Conservation (phyloP, 2,888 invertebrate species). For the Oasisia sp. region DNA sequence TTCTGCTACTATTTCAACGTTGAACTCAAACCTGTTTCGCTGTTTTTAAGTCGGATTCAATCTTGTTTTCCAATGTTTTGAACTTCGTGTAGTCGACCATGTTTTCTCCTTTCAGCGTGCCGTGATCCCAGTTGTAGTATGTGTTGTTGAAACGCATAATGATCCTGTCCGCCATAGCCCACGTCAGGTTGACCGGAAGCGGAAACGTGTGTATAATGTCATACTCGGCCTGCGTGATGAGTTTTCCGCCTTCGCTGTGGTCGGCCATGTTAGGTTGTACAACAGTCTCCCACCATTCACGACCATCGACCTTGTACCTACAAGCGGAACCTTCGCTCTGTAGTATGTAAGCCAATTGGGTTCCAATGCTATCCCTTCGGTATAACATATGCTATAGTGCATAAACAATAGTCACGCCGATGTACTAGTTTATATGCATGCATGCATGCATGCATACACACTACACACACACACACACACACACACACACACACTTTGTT, state of each 20-base stretch:
- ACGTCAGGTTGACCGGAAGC: constrained; percentile 29
- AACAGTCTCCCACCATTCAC: constrained; percentile 27
- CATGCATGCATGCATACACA: no score
- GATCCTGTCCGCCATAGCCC: constrained; percentile 33
- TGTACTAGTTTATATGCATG: no score
- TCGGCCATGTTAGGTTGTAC: constrained; percentile 32
- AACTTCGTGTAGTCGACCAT: background rate
- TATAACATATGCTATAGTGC: background rate
- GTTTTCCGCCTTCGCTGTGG: constrained; percentile 28
- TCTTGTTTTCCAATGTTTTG: background rate
- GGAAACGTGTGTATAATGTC: constrained; percentile 24
- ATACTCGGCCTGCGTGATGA: constrained; percentile 28
- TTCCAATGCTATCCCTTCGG: no score
- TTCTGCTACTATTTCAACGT: background rate
- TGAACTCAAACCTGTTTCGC: background rate
- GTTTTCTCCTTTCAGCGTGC: background rate
- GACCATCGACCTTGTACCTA: constrained; percentile 20
- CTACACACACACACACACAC: no score
- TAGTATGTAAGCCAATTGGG: background rate
- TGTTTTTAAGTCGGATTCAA: background rate
- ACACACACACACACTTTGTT: no score
- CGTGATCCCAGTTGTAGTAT: constrained; percentile 38
- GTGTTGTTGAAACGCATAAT: constrained; percentile 44
- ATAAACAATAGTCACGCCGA: background rate
- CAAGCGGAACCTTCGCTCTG: background rate